Evolutionary conservation across 92 coral and sea anemone genomes (phyloP).

Genomic region (Zoanthus sociatus): DNA sequence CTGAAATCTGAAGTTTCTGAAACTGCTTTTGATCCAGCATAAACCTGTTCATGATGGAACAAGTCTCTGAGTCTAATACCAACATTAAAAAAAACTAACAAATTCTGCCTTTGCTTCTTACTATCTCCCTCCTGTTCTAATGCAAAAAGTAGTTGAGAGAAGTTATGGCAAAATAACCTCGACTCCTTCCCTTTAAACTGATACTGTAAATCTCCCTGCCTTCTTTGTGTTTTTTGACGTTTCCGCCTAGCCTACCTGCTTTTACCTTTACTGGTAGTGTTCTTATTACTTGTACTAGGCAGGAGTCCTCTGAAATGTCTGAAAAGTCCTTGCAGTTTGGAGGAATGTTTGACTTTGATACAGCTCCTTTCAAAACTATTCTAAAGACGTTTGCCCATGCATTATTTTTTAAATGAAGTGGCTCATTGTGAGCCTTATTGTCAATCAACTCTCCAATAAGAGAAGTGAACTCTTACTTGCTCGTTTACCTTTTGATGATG

Average conservation of each 20-base stretch:
- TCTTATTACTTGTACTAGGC: neutral
- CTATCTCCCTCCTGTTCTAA: neutral
- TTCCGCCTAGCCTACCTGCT: neutral
- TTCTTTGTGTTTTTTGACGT: neutral
- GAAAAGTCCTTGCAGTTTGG: neutral
- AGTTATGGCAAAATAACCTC: neutral
- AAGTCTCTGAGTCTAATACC: neutral
- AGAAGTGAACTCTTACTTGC: neutral
- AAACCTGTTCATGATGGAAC: neutral
- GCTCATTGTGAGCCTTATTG: neutral
- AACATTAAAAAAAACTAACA: neutral
- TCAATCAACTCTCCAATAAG: neutral
- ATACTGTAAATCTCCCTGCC: neutral
- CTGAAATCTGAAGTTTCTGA: too few species aligned
- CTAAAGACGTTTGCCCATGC: neutral
- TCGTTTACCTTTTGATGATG: too few species aligned
- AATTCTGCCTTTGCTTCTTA: neutral
- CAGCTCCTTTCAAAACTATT: neutral
- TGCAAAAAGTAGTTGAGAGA: neutral
- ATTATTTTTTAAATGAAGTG: neutral
- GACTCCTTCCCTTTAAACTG: neutral
- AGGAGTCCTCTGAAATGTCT: neutral
- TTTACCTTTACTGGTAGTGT: neutral
- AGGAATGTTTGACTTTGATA: neutral
- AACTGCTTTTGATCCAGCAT: neutral